Evolutionary conservation across 2,888 invertebrate species (phyloP), one percentile per base, ranked within the genome.

Genomic region (Myathropa florea): DNA sequence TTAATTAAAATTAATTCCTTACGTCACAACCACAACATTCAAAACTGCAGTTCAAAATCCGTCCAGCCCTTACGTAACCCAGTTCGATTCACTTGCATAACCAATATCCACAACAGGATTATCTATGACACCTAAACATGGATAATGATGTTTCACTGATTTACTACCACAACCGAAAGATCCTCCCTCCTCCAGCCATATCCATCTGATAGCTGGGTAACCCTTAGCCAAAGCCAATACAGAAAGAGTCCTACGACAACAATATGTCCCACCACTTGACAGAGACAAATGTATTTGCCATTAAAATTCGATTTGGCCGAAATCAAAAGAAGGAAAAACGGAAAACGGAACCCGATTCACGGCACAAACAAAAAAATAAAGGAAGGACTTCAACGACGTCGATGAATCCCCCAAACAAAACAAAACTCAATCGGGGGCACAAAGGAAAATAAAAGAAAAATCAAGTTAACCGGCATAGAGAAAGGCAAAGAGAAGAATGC

Each of bases 251-350:
- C 67, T 72, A 77, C 77, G 73, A 73, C 82, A 86, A 83, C 86
- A 86, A 86, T 86, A 78, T 86, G 86, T 86, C 83, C 83, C 46
- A 86, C 28, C 18, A 78, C 70, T 78, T 86, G 86, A 86, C 86
- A 86, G 73, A 86, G 86, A 86, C 83, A 86, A 86, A 86, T 86
- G 86, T 86, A 83, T 86, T 86, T 86, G 86, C 78, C 83, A 86
- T 86, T 86, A 86, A 86, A 86, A 86, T 86, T 86, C 86, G 86
- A 86, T 86, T 86, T 86, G 78, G 84, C 70, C 59, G 64, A 78
- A 83, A 78, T 78, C 72, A 78, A 77, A 67, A 82, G 57, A 75
- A 28, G 61, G 67, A 73, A 73, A 75, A 55, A 59, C 12, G 9
- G 46, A 71, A 39, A 9, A 30, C 30, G 36, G n/a, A n/a, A n/a